Base-by-base conservation (phyloP, 2,888 invertebrate species). In the Polyommatus icarus region DNA sequence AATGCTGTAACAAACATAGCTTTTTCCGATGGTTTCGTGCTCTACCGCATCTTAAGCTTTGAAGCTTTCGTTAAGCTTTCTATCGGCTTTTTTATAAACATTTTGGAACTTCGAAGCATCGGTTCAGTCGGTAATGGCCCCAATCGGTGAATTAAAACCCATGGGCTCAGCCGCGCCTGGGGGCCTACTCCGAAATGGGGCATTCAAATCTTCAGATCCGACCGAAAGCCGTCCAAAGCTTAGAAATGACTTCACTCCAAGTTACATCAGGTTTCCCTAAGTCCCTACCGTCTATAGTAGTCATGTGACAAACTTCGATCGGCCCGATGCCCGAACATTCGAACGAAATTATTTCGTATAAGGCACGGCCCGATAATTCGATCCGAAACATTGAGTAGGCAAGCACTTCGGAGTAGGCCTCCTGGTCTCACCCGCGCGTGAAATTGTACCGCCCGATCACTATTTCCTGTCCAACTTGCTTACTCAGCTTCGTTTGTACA, bases 61-160 rank as follows among this genome's bases (percentile, higher is more conserved):
- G 10, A 12, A 59, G 20, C 59, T 59, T 59, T 59, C 20, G 59
- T 59, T 59, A 59, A 59, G 59, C 61, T 61, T 61, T 61, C 24
- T 61, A 61, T 61, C 61, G 24, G 24, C 24, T 8, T 61, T 61
- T 61, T 61, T 61, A 24, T 61, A 12, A 20, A 61, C 61, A 12
- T 61, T 61, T 61, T 20, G 24, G 24, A 61, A 61, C 61, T 20
- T 59, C 59, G 59, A n/a, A 59, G 20, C 59, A 54, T 18, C 54
- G 18, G 59, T 59, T 59, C 59, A 84, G 87, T 83, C 82, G 83
- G 86, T 87, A 90, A 89, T 88, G 86, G 87, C 84, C 85, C 85
- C 88, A 87, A 88, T 90, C 85, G 86, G 87, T 89, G 89, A 90
- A 91, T 91, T 90, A 91, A 91, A 90, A 77, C 59, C 59, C 59